Percentiles rank a stretch among this genome's conserved stretches.
Conservation (phyloP, 2,888 invertebrate genomes). For the Microctonus brassicae region DNA sequence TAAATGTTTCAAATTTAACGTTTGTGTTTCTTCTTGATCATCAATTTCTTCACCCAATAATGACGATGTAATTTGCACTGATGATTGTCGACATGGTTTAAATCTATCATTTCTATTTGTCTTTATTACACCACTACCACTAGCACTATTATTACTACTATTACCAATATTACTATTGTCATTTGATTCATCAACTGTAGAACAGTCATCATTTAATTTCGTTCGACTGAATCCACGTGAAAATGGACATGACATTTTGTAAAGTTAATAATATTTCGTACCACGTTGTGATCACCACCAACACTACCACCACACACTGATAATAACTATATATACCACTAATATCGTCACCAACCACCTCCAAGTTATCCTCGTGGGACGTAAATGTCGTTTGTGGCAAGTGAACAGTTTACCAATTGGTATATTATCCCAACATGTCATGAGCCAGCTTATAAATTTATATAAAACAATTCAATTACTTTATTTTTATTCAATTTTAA, state of each 20-base stretch:
- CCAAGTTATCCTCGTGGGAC: constrained; percentile 26
- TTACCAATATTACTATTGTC: not conserved
- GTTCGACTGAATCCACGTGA: constrained; percentile 50
- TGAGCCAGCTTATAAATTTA: constrained; percentile 16
- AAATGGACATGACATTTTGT: constrained; percentile 66
- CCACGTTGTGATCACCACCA: not conserved
- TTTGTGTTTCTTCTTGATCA: constrained; percentile 76
- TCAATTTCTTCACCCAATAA: constrained; percentile 72
- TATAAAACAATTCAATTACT: not conserved
- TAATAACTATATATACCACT: not conserved
- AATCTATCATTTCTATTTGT: constrained; percentile 46
- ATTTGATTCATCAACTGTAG: constrained; percentile 37
- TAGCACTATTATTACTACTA: not conserved
- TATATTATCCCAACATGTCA: constrained; percentile 39
- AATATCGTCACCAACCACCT: not conserved
- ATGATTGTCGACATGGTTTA: constrained; percentile 75
- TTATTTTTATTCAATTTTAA: not conserved
- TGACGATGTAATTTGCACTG: constrained; percentile 74
- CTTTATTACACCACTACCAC: constrained; percentile 36
- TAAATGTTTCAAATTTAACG: constrained; percentile 82
- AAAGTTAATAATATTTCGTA: not conserved
- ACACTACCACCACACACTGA: not conserved
- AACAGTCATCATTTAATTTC: constrained; percentile 47
- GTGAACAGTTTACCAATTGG: constrained; percentile 13
- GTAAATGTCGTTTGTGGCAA: constrained; percentile 19